These are phyloP conservation scores for Onychostoma macrolepis DNA, from an alignment of 2,113 vertebrate genomes.

Conservation along the genomic window DNA sequence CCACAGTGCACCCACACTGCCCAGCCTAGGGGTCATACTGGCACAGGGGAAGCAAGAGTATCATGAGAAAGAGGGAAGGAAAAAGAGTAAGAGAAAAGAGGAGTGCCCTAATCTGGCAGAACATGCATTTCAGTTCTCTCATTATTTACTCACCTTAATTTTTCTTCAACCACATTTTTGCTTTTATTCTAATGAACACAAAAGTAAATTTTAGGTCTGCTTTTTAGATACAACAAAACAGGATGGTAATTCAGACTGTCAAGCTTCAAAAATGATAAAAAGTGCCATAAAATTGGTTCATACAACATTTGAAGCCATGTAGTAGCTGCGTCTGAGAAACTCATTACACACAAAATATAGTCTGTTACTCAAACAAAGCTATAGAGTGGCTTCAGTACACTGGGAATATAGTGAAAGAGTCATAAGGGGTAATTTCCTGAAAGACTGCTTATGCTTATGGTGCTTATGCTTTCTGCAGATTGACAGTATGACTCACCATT, in stretches of 20 bases:
- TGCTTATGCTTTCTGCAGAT: background rate
- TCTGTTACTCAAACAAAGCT: background rate
- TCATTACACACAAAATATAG: background rate
- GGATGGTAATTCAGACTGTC: background rate
- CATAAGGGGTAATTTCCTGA: background rate
- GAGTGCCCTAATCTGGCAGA: background rate
- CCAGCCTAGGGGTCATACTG: conserved; percentile 18
- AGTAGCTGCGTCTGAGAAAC: background rate
- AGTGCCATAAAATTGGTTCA: background rate
- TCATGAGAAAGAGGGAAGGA: background rate
- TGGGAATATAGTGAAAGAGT: background rate
- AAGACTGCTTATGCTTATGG: background rate
- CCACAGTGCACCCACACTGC: conserved; percentile 2
- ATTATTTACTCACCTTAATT: background rate
- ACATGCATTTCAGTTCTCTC: background rate
- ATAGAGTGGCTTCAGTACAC: background rate
- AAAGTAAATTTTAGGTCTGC: background rate
- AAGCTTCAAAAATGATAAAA: background rate
- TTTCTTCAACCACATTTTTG: background rate
- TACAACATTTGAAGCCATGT: background rate
- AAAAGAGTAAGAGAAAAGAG: background rate
- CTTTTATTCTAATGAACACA: background rate
- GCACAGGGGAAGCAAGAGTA: background rate
- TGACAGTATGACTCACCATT: background rate
- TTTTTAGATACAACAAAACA: background rate